Evolutionary conservation across 2,888 invertebrate genomes (phyloP).

Genomic region (Onthophagus sagittarius): DNA sequence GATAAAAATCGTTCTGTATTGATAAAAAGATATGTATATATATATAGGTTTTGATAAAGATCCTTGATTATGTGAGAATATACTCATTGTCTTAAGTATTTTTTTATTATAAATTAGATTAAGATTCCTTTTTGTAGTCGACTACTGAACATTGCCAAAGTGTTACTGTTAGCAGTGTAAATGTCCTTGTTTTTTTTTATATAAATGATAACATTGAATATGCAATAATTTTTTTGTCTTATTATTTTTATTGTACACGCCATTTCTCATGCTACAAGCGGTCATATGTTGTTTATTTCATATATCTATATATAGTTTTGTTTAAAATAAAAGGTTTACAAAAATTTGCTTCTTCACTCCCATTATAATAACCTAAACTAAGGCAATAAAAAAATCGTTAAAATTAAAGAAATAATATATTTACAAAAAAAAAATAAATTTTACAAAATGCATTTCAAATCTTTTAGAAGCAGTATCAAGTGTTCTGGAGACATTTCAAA

Average conservation of each 20-base stretch:
- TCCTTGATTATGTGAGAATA: background rate
- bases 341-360: too few relatives aligned
- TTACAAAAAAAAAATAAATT: too few relatives aligned
- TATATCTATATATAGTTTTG: conserved; percentile 6
- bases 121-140: background rate
- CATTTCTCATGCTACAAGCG: background rate
- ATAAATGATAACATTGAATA: background rate
- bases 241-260: too few relatives aligned
- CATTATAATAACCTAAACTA: too few relatives aligned
- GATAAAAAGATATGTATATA: background rate
- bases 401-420: too few relatives aligned
- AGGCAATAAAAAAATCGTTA: too few relatives aligned
- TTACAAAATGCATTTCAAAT: too few relatives aligned
- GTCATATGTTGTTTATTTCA: conserved; percentile 7
- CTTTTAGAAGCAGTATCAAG: too few relatives aligned
- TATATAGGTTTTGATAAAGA: background rate
- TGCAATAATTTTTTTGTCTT: too few relatives aligned
- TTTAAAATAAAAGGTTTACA: conserved; percentile 2
- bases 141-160: background rate
- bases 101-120: background rate
- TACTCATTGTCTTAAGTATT: background rate
- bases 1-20: background rate
- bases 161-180: background rate
- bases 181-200: background rate
- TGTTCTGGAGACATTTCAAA: too few relatives aligned